Evolutionary conservation across 2,797 vertebrate genomes (phyloP), one percentile per base, ranked within the genome.

Genomic region (Pelobates cultripes): DNA sequence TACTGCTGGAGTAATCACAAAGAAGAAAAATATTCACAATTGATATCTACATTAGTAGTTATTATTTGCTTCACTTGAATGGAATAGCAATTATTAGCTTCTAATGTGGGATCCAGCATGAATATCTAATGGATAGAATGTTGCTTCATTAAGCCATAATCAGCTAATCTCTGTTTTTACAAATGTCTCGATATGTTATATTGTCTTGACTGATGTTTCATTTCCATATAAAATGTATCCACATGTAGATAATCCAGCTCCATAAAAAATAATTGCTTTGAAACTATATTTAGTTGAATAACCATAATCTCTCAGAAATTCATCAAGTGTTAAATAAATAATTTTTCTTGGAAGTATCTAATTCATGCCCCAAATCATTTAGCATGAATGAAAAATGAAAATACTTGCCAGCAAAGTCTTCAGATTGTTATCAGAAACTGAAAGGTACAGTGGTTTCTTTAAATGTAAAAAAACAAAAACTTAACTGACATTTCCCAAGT

Each of bases 111-210:
- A 73, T 70, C 70, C 76, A 75, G 64, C 76, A 74, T 64, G 81
- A 83, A 78, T 70, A 73, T 78, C 76, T 78, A 79, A 83, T 83
- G 77, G 72, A 64, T 83, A 43, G 77, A 83, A 79, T 75, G 72
- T 75, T 83, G 72, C 77, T 83, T 83, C 82, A 79, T 83, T 83
- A 83, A 57, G 41, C 66, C 74, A 75, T 75, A 79, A 83, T 83
- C 72, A 75, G 77, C 71, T 79, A 74, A 78, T 83, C 66, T 78
- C 53, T 74, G 76, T 73, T 83, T 79, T 79, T 79, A 51, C 61
- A 53, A 83, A 55, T 83, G 71, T 28, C 77, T 79, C 70, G 66
- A 70, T 79, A 75, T 75, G 82, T 70, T 75, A 63, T 76, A 83
- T 75, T 43, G 28, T 83, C 51, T 55, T 70, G 72, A 69, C 64